Conservation (phyloP, 2,113 vertebrate genomes). For the Semnornis frantzii region DNA sequence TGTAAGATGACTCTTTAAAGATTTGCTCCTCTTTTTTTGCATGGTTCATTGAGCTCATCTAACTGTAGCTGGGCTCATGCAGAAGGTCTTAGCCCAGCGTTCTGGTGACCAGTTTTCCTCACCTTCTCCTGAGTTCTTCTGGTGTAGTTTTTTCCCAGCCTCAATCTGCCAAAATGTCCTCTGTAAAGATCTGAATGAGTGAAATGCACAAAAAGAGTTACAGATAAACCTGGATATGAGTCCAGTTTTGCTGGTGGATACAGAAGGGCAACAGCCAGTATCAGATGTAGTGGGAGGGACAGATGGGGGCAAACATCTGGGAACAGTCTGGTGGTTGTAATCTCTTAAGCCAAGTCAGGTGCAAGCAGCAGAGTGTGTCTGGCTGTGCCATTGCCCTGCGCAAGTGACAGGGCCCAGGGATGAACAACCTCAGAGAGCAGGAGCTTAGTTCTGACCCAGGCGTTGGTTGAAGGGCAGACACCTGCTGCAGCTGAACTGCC, state of each 20-base stretch:
- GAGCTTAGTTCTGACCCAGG: not conserved
- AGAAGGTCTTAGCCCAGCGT: not conserved
- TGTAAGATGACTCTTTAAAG: not conserved
- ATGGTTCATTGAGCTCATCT: not conserved
- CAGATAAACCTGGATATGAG: rapidly evolving
- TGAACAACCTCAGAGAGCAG: not conserved
- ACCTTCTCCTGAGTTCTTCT: not conserved
- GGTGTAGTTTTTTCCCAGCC: not conserved
- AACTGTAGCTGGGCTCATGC: not conserved
- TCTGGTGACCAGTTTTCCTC: not conserved
- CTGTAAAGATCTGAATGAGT: not conserved
- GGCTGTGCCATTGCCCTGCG: not conserved
- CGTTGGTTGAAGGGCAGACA: not conserved
- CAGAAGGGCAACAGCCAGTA: not conserved
- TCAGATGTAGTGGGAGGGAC: not conserved
- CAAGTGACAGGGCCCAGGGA: not conserved
- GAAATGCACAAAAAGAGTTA: not conserved
- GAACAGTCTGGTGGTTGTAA: not conserved
- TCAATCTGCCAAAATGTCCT: not conserved
- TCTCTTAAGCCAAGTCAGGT: not conserved
- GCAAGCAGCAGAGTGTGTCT: not conserved
- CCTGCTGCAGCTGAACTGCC: not conserved
- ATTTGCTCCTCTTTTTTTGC: not conserved
- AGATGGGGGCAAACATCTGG: not conserved
- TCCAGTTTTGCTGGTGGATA: not conserved